Base-by-base conservation (phyloP, 2,888 invertebrate species). In the Pachycephus smyrnensis region DNA sequence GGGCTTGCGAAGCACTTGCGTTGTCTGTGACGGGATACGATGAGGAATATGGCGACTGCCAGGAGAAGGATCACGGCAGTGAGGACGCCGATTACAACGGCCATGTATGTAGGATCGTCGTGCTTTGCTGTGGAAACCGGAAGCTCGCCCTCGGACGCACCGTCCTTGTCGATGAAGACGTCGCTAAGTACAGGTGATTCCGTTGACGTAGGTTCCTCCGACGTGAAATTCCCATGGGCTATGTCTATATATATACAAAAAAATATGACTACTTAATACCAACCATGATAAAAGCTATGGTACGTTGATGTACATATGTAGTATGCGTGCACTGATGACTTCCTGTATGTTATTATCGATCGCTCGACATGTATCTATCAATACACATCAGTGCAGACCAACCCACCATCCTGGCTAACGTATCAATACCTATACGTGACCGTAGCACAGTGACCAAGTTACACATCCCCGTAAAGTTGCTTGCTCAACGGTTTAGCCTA, bases 41-140 rank as follows among this genome's bases (percentile, higher is more conserved):
- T 94, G 77, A 96, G 93, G 90, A 95, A 94, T 86, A 96, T 95
- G 68, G 95, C 95, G 11, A 95, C 95, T 3, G 94, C 95, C 35
- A 96, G 92, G 2, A 96, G 92, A 76, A 97, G 93, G 76, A 96
- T 95, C 74, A 96, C 93, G 1, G 95, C 95, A 35, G 95, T 95
- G 75, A 96, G 91, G 9, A 96, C 95, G n/a, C 96, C 95, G 69
- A 96, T 94, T 77, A 96, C 95, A 81, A 96, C 94, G n/a, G 95
- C 95, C 92, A 96, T 94, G 91, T 95, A 95, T 11, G 95, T 92
- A 1, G 95, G 95, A 87, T 96, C 95, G 83, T 95, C 95, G 86
- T 94, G 94, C 79, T 94, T 94, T 1, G 94, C 95, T 12, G 94
- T 94, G 23, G 95, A 93, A 80, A 95, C 94, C n/a, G 95, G 94